Evolutionary conservation across 2,797 vertebrate species (phyloP).

Genomic region (Chrosomus eos): DNA sequence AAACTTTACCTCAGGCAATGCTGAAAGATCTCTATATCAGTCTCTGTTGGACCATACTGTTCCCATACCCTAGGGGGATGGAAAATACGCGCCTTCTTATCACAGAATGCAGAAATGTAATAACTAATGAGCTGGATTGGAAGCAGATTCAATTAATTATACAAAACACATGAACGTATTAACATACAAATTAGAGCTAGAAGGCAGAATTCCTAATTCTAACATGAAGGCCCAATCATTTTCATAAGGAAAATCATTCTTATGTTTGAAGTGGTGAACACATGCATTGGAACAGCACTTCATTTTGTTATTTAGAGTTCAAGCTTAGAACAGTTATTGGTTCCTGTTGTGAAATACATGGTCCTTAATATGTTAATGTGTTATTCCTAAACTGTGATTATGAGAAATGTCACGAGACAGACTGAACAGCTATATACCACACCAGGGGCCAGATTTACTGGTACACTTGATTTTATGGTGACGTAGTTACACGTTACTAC

Average conservation of each 20-base stretch:
- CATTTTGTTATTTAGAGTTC: conserved; percentile 15
- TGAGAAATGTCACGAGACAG: not conserved
- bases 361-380: not conserved
- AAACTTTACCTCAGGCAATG: conserved; percentile 33
- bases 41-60: conserved; percentile 1
- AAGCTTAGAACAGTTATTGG: not conserved
- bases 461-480: too few relatives aligned
- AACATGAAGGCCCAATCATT: not conserved
- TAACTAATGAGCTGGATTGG: conserved; percentile 41
- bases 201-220: conserved; percentile 39
- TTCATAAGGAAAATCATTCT: conserved; percentile 22
- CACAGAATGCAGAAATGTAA: conserved; percentile 40
- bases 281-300: conserved; percentile 10
- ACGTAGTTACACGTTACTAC: too few relatives aligned
- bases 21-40: conserved; percentile 37
- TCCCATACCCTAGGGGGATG: not conserved
- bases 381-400: not conserved
- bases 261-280: not conserved
- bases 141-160: conserved; percentile 46
- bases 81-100: conserved; percentile 30
- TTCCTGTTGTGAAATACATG: not conserved
- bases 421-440: too few relatives aligned
- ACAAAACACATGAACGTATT: conserved; percentile 46
- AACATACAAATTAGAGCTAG: conserved; percentile 53
- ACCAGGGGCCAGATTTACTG: too few relatives aligned